A percentile compares a stretch with the other conserved stretches of the same genome.
Conservation (phyloP, 2,888 invertebrate species). For the Microplitis manilae region DNA sequence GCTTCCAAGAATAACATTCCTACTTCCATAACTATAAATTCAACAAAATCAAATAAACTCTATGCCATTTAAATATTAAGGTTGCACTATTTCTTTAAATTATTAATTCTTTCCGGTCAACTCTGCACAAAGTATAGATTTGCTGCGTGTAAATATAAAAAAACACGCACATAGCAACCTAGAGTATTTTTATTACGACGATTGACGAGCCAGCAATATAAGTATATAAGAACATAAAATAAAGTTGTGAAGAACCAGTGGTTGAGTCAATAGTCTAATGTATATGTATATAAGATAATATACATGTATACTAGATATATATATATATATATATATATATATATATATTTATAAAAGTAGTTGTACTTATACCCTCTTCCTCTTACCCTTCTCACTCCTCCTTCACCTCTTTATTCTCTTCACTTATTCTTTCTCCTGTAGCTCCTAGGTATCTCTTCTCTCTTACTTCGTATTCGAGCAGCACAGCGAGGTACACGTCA, state of each 20-base stretch:
- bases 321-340: too few relatives aligned
- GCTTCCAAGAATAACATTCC: too few relatives aligned
- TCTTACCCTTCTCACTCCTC: neutral
- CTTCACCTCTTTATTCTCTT: neutral
- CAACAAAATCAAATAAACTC: too few relatives aligned
- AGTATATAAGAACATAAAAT: neutral
- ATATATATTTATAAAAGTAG: too few relatives aligned
- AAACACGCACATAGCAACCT: neutral
- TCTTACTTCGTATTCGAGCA: constrained; percentile 4
- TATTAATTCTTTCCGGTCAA: neutral
- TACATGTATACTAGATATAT: neutral
- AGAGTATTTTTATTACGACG: neutral
- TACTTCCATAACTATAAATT: too few relatives aligned
- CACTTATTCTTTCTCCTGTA: neutral
- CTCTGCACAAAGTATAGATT: neutral
- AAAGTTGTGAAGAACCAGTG: neutral
- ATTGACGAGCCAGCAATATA: neutral
- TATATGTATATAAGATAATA: neutral
- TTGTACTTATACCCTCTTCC: too few relatives aligned
- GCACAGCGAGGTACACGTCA: constrained; percentile 35
- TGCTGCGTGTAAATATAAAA: neutral
- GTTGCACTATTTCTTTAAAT: too few relatives aligned
- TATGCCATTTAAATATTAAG: too few relatives aligned
- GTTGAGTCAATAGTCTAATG: too few relatives aligned
- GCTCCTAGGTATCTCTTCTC: neutral